A percentile compares a stretch with the other conserved stretches of the same genome.
phyloP scores from a whole-genome alignment of 2,113 vertebrate genomes.

The Strigops habroptila region DNA sequence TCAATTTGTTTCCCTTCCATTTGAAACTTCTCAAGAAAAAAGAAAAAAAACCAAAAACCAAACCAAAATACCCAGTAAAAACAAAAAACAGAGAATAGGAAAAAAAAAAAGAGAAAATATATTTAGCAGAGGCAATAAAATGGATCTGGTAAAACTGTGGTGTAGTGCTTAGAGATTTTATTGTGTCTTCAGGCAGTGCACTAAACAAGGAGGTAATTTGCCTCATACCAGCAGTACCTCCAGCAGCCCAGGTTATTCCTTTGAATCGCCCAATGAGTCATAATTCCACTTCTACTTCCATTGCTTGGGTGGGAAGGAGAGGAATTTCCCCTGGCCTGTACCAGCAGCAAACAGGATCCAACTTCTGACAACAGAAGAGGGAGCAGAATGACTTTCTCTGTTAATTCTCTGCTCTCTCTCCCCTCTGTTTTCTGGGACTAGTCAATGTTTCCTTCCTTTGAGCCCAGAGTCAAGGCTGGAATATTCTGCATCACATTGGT shows the following conservation, averaged over 20 bases:
- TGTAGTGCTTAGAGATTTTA: neutral
- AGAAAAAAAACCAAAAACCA: neutral
- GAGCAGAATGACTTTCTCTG: neutral
- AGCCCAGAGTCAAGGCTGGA: neutral
- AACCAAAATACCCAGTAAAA: no score
- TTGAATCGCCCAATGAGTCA: neutral
- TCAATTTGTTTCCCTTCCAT: neutral
- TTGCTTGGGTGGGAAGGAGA: neutral
- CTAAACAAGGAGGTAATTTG: neutral
- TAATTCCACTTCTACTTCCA: neutral
- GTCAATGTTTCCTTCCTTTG: neutral
- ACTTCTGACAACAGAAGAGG: neutral
- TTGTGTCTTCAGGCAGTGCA: neutral
- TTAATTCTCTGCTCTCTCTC: neutral
- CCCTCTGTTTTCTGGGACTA: neutral
- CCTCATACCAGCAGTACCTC: neutral
- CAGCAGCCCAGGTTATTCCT: neutral
- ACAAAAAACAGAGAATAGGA: neutral
- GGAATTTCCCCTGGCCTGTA: neutral
- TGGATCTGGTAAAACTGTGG: neutral
- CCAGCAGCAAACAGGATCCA: neutral
- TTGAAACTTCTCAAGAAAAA: neutral
- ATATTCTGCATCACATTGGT: neutral
- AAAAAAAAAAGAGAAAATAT: neutral
- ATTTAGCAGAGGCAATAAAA: neutral